Evolutionary conservation across 1,140 invertebrate species (phyloP), one percentile per base, ranked within the genome.

Genomic region (Cotesia vestalis): DNA sequence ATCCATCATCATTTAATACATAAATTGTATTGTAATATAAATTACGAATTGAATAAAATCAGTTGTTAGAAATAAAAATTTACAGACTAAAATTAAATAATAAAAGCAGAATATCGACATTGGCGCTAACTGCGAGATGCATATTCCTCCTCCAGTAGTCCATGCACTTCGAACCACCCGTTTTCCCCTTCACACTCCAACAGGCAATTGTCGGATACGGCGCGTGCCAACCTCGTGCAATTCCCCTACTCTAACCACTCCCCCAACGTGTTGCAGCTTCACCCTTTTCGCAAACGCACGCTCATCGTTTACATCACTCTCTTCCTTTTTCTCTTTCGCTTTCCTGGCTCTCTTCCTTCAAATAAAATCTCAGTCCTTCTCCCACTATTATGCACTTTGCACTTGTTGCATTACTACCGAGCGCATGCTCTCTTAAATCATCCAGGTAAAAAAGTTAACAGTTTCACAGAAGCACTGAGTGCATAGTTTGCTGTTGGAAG

Each of bases 191-290:
- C 59, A 14, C 34, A 12, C 36, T 53, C 68, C 40, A 60, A 76
- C 46, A 73, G 76, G 69, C 76, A 80, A 79, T 80, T 46, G 68
- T 59, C 83, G 81, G 80, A 83, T 76, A 79, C 79, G 83, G 82
- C 83, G 82, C 83, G 83, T 84, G 83, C 83, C 83, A 76, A 81
- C 76, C 81, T 82, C 81, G 81, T 81, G 82, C 77, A 75, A 77
- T 76, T 68, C 75, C 75, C 78, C 78, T 76, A 78, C 79, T 76
- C 76, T 76, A 76, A 63, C 71, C 73, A 67, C 75, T 77, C 66
- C 66, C 51, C 77, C 74, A 63, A 73, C 74, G 73, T 69, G 40
- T 59, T 72, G 51, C 75, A 61, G 73, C 73, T 66, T 73, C 72
- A 72, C 68, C 75, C 76, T 72, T 62, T 77, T 64, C 72, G 67